phyloP scores from a whole-genome alignment of 1,140 invertebrate genomes.

The Drosophila sechellia region DNA sequence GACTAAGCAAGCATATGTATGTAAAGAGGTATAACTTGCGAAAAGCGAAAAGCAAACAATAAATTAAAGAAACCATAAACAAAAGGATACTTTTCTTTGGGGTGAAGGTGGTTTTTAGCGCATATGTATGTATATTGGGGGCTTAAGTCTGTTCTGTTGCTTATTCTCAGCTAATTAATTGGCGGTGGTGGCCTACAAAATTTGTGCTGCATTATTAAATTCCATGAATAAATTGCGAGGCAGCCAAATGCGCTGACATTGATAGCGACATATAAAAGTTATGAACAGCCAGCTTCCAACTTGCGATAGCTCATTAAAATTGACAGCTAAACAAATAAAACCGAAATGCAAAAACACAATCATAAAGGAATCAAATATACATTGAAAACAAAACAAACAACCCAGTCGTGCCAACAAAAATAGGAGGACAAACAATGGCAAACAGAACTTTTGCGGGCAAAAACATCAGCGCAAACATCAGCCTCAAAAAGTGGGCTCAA shows the following conservation, averaged over 20 bases:
- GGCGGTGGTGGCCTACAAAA: slow-evolving; percentile 6
- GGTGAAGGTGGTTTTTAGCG: not conserved
- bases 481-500: slow-evolving; percentile 30
- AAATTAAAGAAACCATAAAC: slow-evolving; percentile 38
- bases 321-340: slow-evolving; percentile 48
- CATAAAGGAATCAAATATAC: slow-evolving; percentile 72
- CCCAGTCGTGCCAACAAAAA: slow-evolving; percentile 19
- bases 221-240: slow-evolving; percentile 59
- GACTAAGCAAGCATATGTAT: slow-evolving; percentile 49
- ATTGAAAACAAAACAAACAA: slow-evolving; percentile 55
- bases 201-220: slow-evolving; percentile 43
- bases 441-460: slow-evolving; percentile 49
- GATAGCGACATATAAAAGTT: slow-evolving; percentile 55
- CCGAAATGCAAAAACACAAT: slow-evolving; percentile 48
- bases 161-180: slow-evolving; percentile 19
- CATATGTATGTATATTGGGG: not conserved
- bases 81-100: not conserved
- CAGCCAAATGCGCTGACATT: slow-evolving; percentile 31
- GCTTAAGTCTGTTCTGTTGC: not conserved
- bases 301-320: slow-evolving; percentile 58
- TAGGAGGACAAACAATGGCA: slow-evolving; percentile 41
- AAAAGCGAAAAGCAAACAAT: slow-evolving; percentile 42
- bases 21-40: slow-evolving; percentile 43
- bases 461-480: slow-evolving; percentile 13
- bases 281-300: slow-evolving; percentile 44